Evolutionary conservation across 2,113 vertebrate species (phyloP), one percentile per base, ranked within the genome.

Genomic region (Baryphthengus martii): DNA sequence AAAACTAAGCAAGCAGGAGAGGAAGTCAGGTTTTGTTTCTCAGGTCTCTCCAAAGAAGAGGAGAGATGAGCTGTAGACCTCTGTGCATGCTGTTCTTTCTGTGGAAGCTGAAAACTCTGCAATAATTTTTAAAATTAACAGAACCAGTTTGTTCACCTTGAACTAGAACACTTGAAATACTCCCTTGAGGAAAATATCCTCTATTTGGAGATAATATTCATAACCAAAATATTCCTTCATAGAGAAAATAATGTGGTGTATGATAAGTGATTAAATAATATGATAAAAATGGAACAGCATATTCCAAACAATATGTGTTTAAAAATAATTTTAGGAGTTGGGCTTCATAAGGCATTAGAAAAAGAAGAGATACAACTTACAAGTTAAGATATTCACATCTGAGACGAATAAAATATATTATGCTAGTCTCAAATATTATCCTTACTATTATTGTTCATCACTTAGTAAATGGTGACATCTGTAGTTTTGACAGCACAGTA

Each of bases 101-200:
- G 18, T 44, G 31, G 25, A 84, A 74, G 11, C 18, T 37, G n/a
- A 71, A 73, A 52, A 52, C 11, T 80, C 9, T 26, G 25, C 44
- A 77, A 39, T 0, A 0, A 8, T 33, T 83, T 49, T 12, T 2
- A 1, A 74, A 90, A 66, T 40, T 5, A 67, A 26, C 5, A 2
- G 61, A 40, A 78, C 47, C 70, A 29, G 44, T 89, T 87, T 61
- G 3, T 35, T 85, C 6, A 19, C 23, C 25, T 78, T 91, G 19
- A 91, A 35, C 20, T 31, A 70, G 12, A 84, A 8, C 14, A 53
- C 4, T 70, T 87, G 13, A 87, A 77, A 71, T 49, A 37, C 4
- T 63, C 11, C 25, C 10, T 62, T 53, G 21, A 85, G 13, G 6
- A 70, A 74, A 74, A 85, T 81, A 33, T 50, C 39, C 44, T 80